Evolutionary conservation across 2,113 vertebrate species (phyloP), one percentile per base, ranked within the genome.

Genomic region (Pluvianellus socialis): DNA sequence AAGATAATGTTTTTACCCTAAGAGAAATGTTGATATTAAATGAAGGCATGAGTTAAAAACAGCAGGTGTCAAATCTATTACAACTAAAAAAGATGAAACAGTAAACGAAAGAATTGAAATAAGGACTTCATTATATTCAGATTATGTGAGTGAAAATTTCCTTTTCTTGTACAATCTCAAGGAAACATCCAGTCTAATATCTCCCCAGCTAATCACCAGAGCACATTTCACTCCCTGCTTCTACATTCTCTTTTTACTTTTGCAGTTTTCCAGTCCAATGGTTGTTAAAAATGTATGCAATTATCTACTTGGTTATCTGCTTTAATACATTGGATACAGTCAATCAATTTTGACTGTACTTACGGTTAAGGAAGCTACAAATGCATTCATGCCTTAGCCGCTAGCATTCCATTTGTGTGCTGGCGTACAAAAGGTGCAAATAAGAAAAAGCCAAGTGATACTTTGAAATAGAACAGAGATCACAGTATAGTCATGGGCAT

Each of bases 61-160:
- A 96, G 84, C 94, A 94, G 91, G 97, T 66, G 49, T 87, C 79
- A 92, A 96, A 95, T 85, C 40, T 86, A 94, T 91, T 95, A 62
- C 79, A 93, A 90, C 92, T 35, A 86, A 80, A 88, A 91, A 91
- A 56, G 55, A 49, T 20, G 92, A 93, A 93, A 63, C 10, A 42
- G 65, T 65, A 95, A 90, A 94, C 80, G 58, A 94, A 91, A 85
- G 28, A 94, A 94, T 9, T 95, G 70, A 90, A 96, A 88, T 74
- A 96, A 93, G 24, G 32, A 49, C 35, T 88, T 96, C 71, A 80
- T 94, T 96, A 70, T 65, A 83, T 72, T 66, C 63, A 65, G 59
- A 92, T 75, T 94, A 50, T 40, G 84, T 24, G 49, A n/a, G 21
- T 85, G 44, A 88, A 96, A 79, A 91, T 89, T 93, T 80, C 47